phyloP scores from a whole-genome alignment of 1,140 invertebrate species.

The Pseudomyrmex gracilis region DNA sequence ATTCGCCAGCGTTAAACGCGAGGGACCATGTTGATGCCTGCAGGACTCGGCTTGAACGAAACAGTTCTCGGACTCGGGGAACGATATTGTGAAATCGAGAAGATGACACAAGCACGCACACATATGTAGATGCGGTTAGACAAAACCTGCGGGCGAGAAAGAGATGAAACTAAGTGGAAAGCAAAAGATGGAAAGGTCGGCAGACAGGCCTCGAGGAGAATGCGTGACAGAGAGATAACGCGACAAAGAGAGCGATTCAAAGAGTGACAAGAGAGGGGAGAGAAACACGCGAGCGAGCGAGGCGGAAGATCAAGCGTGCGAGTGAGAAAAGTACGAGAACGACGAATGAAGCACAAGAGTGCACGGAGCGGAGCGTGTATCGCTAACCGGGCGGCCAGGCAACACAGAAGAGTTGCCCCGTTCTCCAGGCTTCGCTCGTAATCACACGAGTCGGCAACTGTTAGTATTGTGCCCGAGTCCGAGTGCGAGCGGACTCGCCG shows the following conservation, averaged over 20 bases:
- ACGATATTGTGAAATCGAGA: neutral
- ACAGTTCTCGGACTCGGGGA: neutral
- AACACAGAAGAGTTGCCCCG: slow-evolving; percentile 58
- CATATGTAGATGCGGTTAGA: too few relatives aligned
- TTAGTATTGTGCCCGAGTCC: slow-evolving; percentile 65
- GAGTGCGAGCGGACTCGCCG: slow-evolving; percentile 60
- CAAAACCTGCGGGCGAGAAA: neutral
- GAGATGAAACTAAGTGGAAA: neutral
- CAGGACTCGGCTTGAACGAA: neutral
- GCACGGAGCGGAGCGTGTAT: slow-evolving; percentile 52
- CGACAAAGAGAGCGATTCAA: slow-evolving; percentile 34
- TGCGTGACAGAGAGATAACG: slow-evolving; percentile 23
- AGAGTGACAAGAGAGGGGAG: neutral
- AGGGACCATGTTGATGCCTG: neutral
- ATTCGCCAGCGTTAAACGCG: slow-evolving; percentile 3
- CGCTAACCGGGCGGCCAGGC: slow-evolving; percentile 60
- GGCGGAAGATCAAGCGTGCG: neutral
- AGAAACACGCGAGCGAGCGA: neutral
- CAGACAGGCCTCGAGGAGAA: neutral
- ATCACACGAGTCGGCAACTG: slow-evolving; percentile 56
- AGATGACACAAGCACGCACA: too few relatives aligned
- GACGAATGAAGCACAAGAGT: slow-evolving; percentile 41
- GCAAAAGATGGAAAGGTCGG: slow-evolving; percentile 28
- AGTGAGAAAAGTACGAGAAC: slow-evolving; percentile 4
- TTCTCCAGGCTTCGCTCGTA: slow-evolving; percentile 64